Evolutionary conservation across 1,140 invertebrate species (phyloP).

Genomic region (Orchesella cincta): DNA sequence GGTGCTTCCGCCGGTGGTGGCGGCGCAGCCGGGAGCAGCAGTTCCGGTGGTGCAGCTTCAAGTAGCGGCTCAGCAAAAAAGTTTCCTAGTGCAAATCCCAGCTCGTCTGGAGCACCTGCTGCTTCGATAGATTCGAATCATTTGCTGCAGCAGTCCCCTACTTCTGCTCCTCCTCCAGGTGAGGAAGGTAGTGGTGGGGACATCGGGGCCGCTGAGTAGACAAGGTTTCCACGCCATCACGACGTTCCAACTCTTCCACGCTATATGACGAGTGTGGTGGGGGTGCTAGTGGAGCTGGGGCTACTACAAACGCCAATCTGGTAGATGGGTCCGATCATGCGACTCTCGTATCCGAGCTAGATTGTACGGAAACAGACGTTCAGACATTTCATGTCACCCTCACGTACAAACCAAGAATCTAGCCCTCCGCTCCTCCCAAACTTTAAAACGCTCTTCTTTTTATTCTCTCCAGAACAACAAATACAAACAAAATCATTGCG

Average conservation of each 20-base stretch:
- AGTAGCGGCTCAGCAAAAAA: slow-evolving; percentile 18
- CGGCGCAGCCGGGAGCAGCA: background rate
- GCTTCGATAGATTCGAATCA: slow-evolving; percentile 5
- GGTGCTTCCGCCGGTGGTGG: slow-evolving; percentile 52
- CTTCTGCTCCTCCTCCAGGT: background rate
- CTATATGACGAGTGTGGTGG: too few relatives aligned
- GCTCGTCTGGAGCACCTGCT: slow-evolving; percentile 31
- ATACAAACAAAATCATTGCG: too few relatives aligned
- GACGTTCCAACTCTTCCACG: background rate
- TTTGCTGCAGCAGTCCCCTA: background rate
- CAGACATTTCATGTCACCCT: slow-evolving; percentile 67
- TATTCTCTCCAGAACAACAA: background rate
- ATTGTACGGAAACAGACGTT: slow-evolving; percentile 64
- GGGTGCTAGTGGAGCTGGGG: slow-evolving; percentile 23
- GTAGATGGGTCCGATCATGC: slow-evolving; percentile 49
- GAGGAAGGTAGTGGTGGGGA: background rate
- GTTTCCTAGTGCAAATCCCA: background rate
- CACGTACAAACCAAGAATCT: slow-evolving; percentile 68
- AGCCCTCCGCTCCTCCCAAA: slow-evolving; percentile 41
- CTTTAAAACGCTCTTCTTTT: background rate
- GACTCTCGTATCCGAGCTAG: slow-evolving; percentile 54
- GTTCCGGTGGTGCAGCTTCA: slow-evolving; percentile 13
- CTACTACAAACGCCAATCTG: slow-evolving; percentile 47
- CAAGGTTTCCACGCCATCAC: slow-evolving; percentile 33
- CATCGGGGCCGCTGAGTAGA: background rate